phyloP scores from a whole-genome alignment of 2,797 vertebrate species.

The Melanogrammus aeglefinus region DNA sequence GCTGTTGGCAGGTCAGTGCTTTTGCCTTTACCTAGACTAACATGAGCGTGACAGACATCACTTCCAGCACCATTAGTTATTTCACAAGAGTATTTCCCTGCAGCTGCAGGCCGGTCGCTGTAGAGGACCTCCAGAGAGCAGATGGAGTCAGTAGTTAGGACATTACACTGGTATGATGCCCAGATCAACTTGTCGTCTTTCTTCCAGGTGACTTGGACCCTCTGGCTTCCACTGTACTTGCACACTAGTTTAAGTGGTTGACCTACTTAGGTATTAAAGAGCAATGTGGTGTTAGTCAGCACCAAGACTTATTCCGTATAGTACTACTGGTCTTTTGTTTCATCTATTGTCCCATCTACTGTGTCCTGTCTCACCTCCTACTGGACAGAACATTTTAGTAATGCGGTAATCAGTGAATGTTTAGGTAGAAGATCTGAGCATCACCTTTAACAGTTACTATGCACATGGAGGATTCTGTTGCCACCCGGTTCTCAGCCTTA shows the following conservation, averaged over 20 bases:
- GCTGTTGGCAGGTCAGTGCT: slow-evolving; percentile 14
- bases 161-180: slow-evolving; percentile 81
- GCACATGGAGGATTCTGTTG: slow-evolving; percentile 80
- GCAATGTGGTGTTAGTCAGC: slow-evolving; percentile 18
- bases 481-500: slow-evolving; percentile 89
- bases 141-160: slow-evolving; percentile 76
- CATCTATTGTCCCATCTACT: not conserved
- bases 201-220: slow-evolving; percentile 79
- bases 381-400: no score
- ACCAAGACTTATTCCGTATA: not conserved
- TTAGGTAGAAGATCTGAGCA: not conserved
- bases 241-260: slow-evolving; percentile 84
- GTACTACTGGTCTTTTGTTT: no score
- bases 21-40: slow-evolving; percentile 62
- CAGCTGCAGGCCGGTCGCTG: slow-evolving; percentile 74
- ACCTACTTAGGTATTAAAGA: slow-evolving; percentile 60
- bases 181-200: slow-evolving; percentile 78
- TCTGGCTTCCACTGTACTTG: slow-evolving; percentile 70
- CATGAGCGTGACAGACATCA: slow-evolving; percentile 78
- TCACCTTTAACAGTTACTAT: slow-evolving; percentile 82
- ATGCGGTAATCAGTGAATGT: no score
- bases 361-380: no score
- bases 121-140: slow-evolving; percentile 82
- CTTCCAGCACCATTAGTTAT: slow-evolving; percentile 81
- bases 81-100: slow-evolving; percentile 84